These are phyloP conservation scores for Crocuta crocuta DNA, from an alignment of 2,113 vertebrate species.

Conservation along the genomic window DNA sequence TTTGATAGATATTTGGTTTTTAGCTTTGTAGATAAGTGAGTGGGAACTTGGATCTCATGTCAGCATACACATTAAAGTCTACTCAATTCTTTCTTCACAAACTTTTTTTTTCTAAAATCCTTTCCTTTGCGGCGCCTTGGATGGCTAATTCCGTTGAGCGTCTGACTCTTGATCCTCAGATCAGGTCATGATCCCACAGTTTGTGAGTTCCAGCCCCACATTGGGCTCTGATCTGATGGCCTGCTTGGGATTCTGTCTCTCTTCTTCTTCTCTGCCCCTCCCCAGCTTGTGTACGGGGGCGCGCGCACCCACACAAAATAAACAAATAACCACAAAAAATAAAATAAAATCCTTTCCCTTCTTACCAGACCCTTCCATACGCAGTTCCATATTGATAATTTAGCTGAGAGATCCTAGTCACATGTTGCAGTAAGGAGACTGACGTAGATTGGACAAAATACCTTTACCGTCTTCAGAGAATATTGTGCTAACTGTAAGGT, in stretches of 20 bases:
- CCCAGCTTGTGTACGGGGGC: no score
- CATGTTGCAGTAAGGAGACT: neutral
- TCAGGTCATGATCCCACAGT: no score
- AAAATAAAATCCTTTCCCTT: neutral
- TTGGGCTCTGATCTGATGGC: no score
- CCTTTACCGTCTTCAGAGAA: neutral
- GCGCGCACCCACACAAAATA: no score
- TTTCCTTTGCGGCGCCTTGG: no score
- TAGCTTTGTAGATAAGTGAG: neutral
- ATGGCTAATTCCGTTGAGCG: no score
- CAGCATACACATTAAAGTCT: neutral
- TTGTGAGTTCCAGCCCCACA: no score
- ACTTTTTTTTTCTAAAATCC: neutral
- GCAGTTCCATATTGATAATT: neutral
- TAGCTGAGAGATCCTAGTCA: no score
- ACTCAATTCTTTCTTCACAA: neutral
- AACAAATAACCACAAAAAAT: no score
- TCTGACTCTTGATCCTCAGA: no score
- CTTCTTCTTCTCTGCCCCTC: no score
- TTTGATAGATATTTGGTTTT: neutral
- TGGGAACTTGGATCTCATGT: neutral
- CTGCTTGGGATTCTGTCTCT: no score
- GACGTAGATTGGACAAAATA: neutral
- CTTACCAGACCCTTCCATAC: neutral
- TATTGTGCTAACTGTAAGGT: neutral